These are phyloP conservation scores for Cynaeus angustus DNA, from an alignment of 2,888 invertebrate genomes.

Conservation along the genomic window DNA sequence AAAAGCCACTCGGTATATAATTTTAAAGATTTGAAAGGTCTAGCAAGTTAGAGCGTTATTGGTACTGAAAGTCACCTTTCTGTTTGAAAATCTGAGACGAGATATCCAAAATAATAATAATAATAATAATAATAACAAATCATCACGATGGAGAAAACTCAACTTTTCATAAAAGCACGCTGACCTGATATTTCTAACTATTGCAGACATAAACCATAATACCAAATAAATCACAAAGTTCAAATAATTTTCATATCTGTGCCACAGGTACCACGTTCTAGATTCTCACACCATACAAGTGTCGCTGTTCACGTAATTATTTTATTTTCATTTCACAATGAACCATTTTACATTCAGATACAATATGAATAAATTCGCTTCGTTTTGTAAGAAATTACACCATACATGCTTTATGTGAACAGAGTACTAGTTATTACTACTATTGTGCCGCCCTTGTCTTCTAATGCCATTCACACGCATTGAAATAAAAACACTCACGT, in stretches of 20 bases:
- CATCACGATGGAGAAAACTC: no score
- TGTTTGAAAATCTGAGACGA: no score
- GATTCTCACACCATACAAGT: not conserved
- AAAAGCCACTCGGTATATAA: no score
- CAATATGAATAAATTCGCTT: constrained; percentile 18
- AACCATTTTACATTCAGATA: constrained; percentile 23
- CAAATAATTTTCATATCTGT: not conserved
- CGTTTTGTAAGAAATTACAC: constrained; percentile 29
- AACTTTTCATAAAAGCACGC: no score
- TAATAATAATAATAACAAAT: no score
- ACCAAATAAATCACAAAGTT: no score
- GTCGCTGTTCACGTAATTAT: constrained; percentile 20
- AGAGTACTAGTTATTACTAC: not conserved
- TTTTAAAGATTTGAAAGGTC: no score
- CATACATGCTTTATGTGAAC: constrained; percentile 17
- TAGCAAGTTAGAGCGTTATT: no score
- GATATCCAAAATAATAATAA: no score
- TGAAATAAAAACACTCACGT: constrained; percentile 3
- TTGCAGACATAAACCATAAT: no score
- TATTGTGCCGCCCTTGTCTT: constrained; percentile 14
- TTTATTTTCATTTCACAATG: constrained; percentile 21
- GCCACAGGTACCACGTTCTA: constrained; percentile 13
- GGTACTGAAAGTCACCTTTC: no score
- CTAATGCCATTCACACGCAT: constrained; percentile 4
- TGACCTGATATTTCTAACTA: no score